These are phyloP conservation scores for Pedionomus torquatus DNA, from an alignment of 2,113 vertebrate genomes.

Conservation along the genomic window DNA sequence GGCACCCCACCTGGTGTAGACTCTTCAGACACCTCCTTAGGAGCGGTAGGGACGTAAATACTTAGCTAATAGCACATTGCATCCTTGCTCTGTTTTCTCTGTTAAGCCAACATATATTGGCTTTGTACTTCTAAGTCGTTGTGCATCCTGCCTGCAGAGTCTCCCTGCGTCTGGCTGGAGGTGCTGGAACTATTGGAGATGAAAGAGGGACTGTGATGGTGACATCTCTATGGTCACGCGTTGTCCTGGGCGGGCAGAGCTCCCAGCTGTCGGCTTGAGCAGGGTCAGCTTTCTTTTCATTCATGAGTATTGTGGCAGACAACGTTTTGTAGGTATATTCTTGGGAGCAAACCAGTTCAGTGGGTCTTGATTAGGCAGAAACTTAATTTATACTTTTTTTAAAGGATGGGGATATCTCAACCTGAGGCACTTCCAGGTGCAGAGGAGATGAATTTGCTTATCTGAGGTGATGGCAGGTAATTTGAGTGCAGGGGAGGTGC, in stretches of 20 bases:
- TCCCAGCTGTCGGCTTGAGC: neutral
- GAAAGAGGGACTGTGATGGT: neutral
- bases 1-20: neutral
- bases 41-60: neutral
- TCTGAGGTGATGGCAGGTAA: constrained; percentile 23
- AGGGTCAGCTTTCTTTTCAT: neutral
- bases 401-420: neutral
- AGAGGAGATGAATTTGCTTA: constrained; percentile 6
- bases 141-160: neutral
- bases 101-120: neutral
- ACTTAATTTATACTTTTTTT: neutral
- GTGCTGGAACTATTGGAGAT: neutral
- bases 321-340: neutral
- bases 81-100: neutral
- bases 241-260: neutral
- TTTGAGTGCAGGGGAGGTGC: neutral
- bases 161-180: neutral
- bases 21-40: neutral
- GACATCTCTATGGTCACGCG: neutral
- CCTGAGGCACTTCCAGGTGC: neutral
- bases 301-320: rapidly evolving
- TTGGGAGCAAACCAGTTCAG: neutral
- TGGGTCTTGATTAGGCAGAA: neutral
- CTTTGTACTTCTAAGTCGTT: neutral
- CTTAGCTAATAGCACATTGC: neutral